Evolutionary conservation across 2,113 vertebrate species (phyloP).

Genomic region (Neopipo cinnamomea): DNA sequence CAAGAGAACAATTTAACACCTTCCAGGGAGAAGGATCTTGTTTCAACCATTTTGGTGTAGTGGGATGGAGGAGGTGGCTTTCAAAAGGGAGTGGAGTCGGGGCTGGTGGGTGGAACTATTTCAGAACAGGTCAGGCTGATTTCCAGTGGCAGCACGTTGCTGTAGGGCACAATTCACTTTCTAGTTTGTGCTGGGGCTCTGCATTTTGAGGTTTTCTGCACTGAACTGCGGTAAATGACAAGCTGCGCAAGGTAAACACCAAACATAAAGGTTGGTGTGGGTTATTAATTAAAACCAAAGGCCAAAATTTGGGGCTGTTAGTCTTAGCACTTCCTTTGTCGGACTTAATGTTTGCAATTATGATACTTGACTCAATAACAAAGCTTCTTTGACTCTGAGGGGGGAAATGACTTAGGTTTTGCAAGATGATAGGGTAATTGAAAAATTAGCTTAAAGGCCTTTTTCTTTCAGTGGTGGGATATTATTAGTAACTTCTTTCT

Average conservation of each 20-base stretch:
- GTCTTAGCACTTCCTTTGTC: not conserved
- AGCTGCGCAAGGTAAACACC: not conserved
- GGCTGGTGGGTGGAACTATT: not conserved
- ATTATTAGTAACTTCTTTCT: not conserved
- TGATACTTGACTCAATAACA: not conserved
- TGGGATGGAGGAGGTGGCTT: not conserved
- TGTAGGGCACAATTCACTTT: not conserved
- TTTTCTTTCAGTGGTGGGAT: not conserved
- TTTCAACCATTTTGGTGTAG: not conserved
- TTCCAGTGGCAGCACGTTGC: rapidly evolving
- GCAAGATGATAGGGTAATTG: not conserved
- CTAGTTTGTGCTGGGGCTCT: not conserved
- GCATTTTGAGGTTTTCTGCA: not conserved
- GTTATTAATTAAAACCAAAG: not conserved
- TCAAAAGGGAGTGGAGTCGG: not conserved
- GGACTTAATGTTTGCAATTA: not conserved
- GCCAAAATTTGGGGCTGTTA: not conserved
- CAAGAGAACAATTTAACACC: not conserved
- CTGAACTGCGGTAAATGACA: not conserved
- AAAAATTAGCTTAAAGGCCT: not conserved
- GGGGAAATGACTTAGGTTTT: not conserved
- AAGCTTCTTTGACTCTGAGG: not conserved
- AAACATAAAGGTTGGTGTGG: not conserved
- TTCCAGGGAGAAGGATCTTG: not conserved
- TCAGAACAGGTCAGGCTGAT: not conserved